Base-by-base conservation (phyloP, 1,140 invertebrate species). In the Eumaeus atala region DNA sequence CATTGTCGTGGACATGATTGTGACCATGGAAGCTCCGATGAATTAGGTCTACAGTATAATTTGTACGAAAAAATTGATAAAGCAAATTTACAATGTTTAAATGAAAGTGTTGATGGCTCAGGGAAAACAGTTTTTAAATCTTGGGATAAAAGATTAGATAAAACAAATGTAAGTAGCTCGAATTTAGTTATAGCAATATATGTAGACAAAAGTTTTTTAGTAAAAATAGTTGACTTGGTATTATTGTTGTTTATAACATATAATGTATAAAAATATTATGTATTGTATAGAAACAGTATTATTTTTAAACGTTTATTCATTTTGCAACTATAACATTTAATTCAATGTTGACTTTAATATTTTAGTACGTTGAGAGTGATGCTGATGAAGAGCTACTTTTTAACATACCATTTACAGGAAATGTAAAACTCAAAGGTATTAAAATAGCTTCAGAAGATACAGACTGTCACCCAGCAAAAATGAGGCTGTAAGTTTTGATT, bases 351-450 rank as follows among this genome's bases (percentile, higher is more conserved):
- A 42, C 34, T 37, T 50, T 54, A 44, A 48, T 9, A 36, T 79
- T 78, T 37, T 77, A 98, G 95, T 96, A 89, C 91, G 97, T 98
- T 0, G 93, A 98, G 88, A 98, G 96, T 89, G 97, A 98, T 91
- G 92, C 91, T 9, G 97, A 98, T 89, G 94, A 96, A 85, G 97
- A 98, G 88, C 87, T 99, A 5, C 84, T 98, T 0, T 97, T 98
- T 74, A 98, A 98, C 83, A 96, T 99, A 72, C 97, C 97, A 55
- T 98, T 98, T 77, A 96, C 95, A 42, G 97, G 96, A 16, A 96
- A 96, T 89, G 90, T 99, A 0, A 98, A 98, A 85, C 85, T 99
- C 42, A 98, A 98, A 88, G 96, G 96, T 17, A 92, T 99, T 42
- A 96, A 97, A 66, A 86, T 99, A 44, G 91, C 95, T 66, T 97